phyloP scores from a whole-genome alignment of 1,140 invertebrate genomes.

The Drosophila tani region DNA sequence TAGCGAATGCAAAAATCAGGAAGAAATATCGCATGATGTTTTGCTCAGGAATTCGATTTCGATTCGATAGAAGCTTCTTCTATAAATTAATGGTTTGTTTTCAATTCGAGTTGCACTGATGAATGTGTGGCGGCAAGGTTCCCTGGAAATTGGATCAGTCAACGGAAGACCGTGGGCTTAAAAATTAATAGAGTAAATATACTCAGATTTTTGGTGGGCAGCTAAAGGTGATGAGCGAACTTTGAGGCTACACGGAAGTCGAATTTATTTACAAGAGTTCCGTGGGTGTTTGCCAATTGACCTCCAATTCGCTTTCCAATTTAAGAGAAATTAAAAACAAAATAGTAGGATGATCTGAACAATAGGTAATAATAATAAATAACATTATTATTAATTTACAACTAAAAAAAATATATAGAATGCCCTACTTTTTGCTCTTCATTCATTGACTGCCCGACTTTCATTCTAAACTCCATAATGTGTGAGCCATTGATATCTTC shows the following conservation, averaged over 20 bases:
- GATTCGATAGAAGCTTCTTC: slow-evolving; percentile 41
- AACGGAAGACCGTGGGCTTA: slow-evolving; percentile 28
- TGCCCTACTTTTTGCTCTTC: background rate
- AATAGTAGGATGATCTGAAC: background rate
- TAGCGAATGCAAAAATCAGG: slow-evolving; percentile 38
- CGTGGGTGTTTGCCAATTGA: background rate
- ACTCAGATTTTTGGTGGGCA: background rate
- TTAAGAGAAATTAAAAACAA: background rate
- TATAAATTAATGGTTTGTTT: slow-evolving; percentile 67
- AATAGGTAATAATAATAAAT: background rate
- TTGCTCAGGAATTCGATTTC: slow-evolving; percentile 6
- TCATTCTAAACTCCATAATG: background rate
- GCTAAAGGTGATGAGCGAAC: background rate
- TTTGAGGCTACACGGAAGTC: slow-evolving; percentile 15
- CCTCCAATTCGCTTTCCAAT: no score
- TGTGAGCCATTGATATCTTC: slow-evolving; percentile 8
- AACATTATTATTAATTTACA: no score
- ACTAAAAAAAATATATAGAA: no score
- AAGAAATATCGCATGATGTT: slow-evolving; percentile 43
- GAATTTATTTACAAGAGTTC: slow-evolving; percentile 24
- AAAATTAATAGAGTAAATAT: slow-evolving; percentile 40
- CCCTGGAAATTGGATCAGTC: slow-evolving; percentile 57
- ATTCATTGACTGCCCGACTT: background rate
- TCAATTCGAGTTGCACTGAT: slow-evolving; percentile 47
- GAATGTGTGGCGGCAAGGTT: slow-evolving; percentile 51